Base-by-base conservation (phyloP, 2,113 vertebrate species). In the Cyprinus carpio region DNA sequence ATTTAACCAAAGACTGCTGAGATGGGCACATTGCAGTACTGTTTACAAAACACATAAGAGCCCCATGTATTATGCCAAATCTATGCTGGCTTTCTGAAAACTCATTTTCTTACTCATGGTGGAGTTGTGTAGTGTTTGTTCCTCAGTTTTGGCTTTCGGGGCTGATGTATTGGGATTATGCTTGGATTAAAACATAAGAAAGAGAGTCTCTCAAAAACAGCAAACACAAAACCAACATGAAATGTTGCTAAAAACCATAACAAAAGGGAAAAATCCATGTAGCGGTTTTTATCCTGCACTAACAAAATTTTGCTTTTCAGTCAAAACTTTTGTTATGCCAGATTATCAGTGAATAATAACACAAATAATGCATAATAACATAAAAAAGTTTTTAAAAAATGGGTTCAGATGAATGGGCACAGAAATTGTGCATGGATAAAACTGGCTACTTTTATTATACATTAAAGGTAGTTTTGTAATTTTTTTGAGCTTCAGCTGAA, bases 1-100 rank as follows among this genome's bases (percentile, higher is more conserved):
- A 81, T 81, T 81, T 65, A 67, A 81, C 80, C 77, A 34, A 87
- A 87, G 71, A 86, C 34, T 37, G 80, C 86, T 71, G 84, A 86
- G 34, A 86, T 71, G 64, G 79, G 62, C 62, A 83, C 67, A 72
- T 49, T 65, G 60, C 40, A 64, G 40, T 43, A 81, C n/a, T 81
- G 78, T 81, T 81, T 81, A 81, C 78, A 49, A 23, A 65, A 64
- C 12, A 43, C 58, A 80, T 3, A 18, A 64, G 15, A 65, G 60
- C 60, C 79, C 60, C 60, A 23, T 67, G 79, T 67, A 40, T 80
- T 64, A 49, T 67, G 79, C 60, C 79, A 67, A 65, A 81, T 64
- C 34, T 43, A 5, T 27, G 40, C 25, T n/a, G 1, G 13, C 25
- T 27, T 29, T 65, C n/a, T 8, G 6, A 80, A 43, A 80, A 43